These are phyloP conservation scores for Lomographa bimaculata DNA, from an alignment of 2,888 invertebrate genomes.

Conservation along the genomic window DNA sequence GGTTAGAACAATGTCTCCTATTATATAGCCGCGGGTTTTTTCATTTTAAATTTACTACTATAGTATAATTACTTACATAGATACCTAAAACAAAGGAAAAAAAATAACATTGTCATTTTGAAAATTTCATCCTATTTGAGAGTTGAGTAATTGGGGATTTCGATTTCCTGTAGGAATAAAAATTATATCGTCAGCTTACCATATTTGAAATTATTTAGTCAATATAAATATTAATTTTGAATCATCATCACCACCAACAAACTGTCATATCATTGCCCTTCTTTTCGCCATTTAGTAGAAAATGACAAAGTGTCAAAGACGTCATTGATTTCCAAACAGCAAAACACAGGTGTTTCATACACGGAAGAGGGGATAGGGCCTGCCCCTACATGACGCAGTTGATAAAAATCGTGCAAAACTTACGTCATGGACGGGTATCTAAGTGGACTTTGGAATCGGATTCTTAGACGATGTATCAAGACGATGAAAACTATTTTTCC, in stretches of 20 bases:
- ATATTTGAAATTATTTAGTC: too few species aligned
- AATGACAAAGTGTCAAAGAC: constrained; percentile 14
- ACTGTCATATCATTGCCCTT: background rate
- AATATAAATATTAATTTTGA: constrained; percentile 3
- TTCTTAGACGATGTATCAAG: background rate
- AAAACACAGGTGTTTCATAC: background rate
- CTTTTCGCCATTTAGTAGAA: constrained; percentile 2
- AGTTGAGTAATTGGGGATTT: too few species aligned
- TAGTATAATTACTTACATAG: too few species aligned
- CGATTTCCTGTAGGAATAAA: too few species aligned
- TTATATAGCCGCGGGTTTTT: too few species aligned
- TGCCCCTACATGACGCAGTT: background rate
- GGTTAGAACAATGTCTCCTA: too few species aligned
- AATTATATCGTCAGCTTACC: too few species aligned
- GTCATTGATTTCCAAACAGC: constrained; percentile 8
- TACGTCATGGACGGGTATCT: constrained; percentile 8
- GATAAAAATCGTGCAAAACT: background rate
- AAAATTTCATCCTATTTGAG: too few species aligned
- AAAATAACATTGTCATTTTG: too few species aligned
- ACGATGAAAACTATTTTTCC: constrained; percentile 1
- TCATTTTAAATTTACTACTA: too few species aligned
- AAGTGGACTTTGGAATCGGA: background rate
- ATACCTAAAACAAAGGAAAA: too few species aligned
- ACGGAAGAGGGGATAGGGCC: background rate
- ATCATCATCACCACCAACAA: constrained; percentile 1